Percentiles rank a stretch among this genome's conserved stretches.
Conservation (phyloP, 2,797 vertebrate species). For the Macropodus opercularis region DNA sequence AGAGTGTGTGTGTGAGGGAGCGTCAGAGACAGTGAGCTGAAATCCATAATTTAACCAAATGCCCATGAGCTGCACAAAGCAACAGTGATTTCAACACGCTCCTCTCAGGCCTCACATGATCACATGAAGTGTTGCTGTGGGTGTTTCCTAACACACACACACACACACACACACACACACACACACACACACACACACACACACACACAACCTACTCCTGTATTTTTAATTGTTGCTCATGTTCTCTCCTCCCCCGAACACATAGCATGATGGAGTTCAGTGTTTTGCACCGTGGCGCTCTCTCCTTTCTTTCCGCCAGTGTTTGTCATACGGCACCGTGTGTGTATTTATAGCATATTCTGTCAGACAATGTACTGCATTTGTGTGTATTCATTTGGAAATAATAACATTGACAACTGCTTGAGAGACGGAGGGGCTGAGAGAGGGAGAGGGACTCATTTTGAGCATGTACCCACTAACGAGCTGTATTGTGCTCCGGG, state of each 20-base stretch:
- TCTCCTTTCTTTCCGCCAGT: constrained; percentile 31
- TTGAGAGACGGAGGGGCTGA: constrained; percentile 69
- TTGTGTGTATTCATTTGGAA: constrained; percentile 77
- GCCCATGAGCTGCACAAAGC: constrained; percentile 73
- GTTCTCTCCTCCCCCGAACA: constrained; percentile 58
- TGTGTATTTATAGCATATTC: constrained; percentile 72
- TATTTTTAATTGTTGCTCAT: constrained; percentile 72
- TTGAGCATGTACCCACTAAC: constrained; percentile 73
- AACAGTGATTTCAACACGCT: constrained; percentile 69
- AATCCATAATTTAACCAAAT: constrained; percentile 79
- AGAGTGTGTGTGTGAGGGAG: constrained; percentile 40
- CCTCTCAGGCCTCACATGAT: constrained; percentile 63
- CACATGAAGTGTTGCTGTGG: constrained; percentile 54
- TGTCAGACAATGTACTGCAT: constrained; percentile 63
- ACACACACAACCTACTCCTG: constrained; percentile 36
- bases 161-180: constrained; percentile 10
- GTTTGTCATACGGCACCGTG: constrained; percentile 43
- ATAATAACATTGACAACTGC: constrained; percentile 79
- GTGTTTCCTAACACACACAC: constrained; percentile 37
- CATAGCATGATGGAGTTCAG: constrained; percentile 40
- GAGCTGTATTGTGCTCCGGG: constrained; percentile 80
- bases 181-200: constrained; percentile 4
- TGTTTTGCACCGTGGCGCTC: constrained; percentile 31
- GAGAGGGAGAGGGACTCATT: constrained; percentile 72
- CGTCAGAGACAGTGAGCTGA: constrained; percentile 63